phyloP scores from a whole-genome alignment of 2,797 vertebrate species.

The Vipera ursinii region DNA sequence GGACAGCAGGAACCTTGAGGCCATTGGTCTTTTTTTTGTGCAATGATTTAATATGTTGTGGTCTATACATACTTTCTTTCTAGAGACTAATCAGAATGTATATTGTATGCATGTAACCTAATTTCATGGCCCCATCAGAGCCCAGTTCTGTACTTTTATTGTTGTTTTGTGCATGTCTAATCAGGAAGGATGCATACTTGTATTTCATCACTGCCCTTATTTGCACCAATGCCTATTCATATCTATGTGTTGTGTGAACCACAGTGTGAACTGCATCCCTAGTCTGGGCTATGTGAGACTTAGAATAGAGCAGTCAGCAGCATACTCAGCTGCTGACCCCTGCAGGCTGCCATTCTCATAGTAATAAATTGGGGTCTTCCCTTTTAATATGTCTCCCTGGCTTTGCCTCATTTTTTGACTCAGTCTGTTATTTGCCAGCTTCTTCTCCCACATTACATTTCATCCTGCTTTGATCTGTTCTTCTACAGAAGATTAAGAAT shows the following conservation, averaged over 20 bases:
- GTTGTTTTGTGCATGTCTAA: neutral
- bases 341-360: neutral
- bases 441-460: neutral
- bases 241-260: neutral
- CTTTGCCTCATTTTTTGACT: neutral
- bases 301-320: neutral
- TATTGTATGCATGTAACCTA: neutral
- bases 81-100: neutral
- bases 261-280: neutral
- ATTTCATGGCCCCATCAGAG: neutral
- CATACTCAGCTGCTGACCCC: neutral
- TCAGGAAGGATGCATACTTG: neutral
- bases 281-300: neutral
- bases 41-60: neutral
- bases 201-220: neutral
- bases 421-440: neutral
- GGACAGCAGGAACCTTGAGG: neutral
- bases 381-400: neutral
- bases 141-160: neutral
- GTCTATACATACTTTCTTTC: neutral
- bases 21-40: neutral
- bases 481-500: neutral
- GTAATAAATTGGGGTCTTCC: neutral
- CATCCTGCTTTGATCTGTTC: neutral
- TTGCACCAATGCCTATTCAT: neutral